These are phyloP conservation scores for Amphilophus citrinellus DNA, from an alignment of 2,113 vertebrate species.

Conservation along the genomic window DNA sequence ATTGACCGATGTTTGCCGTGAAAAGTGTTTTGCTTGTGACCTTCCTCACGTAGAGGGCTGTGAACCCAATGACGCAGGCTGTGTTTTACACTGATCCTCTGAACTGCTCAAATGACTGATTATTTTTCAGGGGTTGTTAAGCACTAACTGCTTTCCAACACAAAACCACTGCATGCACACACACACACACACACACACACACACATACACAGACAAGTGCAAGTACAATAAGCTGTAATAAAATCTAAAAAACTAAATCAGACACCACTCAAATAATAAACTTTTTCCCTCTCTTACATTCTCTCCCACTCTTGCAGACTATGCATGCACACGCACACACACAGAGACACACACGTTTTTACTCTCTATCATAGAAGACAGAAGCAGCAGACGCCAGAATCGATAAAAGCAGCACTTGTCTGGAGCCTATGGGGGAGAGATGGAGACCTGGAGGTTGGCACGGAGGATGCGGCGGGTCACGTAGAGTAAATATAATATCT, in stretches of 20 bases:
- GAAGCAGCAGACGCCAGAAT: constrained; percentile 76
- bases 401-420: constrained; percentile 76
- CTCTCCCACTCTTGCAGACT: constrained; percentile 3
- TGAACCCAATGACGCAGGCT: constrained; percentile 73
- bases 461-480: constrained; percentile 47
- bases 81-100: constrained; percentile 78
- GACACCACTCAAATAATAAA: constrained; percentile 31
- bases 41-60: constrained; percentile 63
- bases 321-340: not conserved
- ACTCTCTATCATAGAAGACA: constrained; percentile 54
- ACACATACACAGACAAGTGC: not conserved
- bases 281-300: constrained; percentile 15
- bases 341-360: constrained; percentile 2
- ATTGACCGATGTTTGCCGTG: constrained; percentile 56
- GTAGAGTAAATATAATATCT: constrained; percentile 43
- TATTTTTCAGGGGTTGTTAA: constrained; percentile 72
- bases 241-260: constrained; percentile 42
- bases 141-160: constrained; percentile 36
- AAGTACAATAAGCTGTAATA: constrained; percentile 34
- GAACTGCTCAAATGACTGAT: constrained; percentile 73
- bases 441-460: constrained; percentile 29
- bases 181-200: not conserved
- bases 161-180: constrained; percentile 27
- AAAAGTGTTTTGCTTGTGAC: constrained; percentile 76
- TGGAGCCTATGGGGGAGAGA: constrained; percentile 59